Evolutionary conservation across 2,888 invertebrate genomes (phyloP).

Genomic region (Neoitamus cyanurus): DNA sequence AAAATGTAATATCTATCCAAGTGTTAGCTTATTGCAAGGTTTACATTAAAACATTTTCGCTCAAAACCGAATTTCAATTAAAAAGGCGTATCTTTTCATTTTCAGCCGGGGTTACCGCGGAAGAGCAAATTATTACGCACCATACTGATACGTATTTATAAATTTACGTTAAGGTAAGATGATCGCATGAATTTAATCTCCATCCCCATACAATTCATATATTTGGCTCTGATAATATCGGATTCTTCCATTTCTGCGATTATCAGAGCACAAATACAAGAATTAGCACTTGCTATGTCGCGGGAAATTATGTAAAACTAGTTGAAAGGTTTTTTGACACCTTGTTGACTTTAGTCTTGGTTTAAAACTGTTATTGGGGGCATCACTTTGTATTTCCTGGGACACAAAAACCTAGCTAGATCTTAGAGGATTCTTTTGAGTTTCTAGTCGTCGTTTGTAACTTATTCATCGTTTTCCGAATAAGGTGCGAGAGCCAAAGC

Average conservation of each 20-base stretch:
- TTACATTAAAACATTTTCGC: background rate
- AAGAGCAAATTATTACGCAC: conserved; percentile 66
- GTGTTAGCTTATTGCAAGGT: conserved; percentile 5
- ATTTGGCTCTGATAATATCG: background rate
- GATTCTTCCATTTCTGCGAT: background rate
- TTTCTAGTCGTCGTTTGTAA: too few species aligned
- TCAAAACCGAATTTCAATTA: background rate
- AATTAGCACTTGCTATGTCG: background rate
- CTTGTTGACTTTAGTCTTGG: background rate
- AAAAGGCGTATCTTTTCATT: conserved; percentile 52
- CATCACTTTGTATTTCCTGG: background rate
- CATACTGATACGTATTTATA: conserved; percentile 66
- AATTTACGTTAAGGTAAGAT: conserved; percentile 63
- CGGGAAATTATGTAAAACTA: background rate
- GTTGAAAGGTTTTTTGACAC: background rate
- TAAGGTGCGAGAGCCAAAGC: too few species aligned
- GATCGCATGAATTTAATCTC: background rate
- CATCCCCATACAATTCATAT: background rate
- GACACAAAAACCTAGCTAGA: background rate
- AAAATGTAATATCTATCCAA: conserved; percentile 3
- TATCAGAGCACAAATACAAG: background rate
- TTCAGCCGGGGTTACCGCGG: conserved; percentile 67
- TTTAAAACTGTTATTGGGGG: background rate
- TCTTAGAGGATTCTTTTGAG: too few species aligned
- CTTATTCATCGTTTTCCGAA: too few species aligned